These are phyloP conservation scores for Redunca redunca DNA, from an alignment of 2,113 vertebrate species.

Conservation along the genomic window DNA sequence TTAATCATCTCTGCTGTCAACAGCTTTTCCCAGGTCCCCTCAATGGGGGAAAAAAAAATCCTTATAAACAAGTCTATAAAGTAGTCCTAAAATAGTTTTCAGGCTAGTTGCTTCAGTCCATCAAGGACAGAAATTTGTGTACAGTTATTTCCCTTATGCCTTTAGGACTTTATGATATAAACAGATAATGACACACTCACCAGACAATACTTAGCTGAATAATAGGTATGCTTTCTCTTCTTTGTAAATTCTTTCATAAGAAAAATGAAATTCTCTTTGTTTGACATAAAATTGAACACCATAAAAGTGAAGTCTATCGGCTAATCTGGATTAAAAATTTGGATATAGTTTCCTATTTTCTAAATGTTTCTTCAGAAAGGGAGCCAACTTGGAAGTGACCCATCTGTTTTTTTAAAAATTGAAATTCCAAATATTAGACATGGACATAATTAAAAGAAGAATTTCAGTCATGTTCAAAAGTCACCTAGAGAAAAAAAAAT, in stretches of 20 bases:
- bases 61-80: background rate
- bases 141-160: background rate
- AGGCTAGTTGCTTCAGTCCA: background rate
- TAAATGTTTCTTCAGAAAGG: background rate
- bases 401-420: background rate
- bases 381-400: background rate
- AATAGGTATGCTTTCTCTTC: background rate
- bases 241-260: background rate
- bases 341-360: background rate
- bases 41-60: background rate
- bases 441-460: background rate
- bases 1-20: background rate
- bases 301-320: background rate
- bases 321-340: background rate
- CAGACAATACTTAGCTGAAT: background rate
- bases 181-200: background rate
- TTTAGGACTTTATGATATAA: background rate
- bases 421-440: background rate
- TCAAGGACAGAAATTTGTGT: background rate
- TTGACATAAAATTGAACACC: background rate
- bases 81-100: background rate
- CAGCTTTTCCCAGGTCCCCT: background rate
- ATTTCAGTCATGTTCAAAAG: background rate
- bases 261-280: conserved; percentile 10
- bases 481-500: background rate